Base-by-base conservation (phyloP, 2,888 invertebrate genomes). In the Nemoura dubitans region DNA sequence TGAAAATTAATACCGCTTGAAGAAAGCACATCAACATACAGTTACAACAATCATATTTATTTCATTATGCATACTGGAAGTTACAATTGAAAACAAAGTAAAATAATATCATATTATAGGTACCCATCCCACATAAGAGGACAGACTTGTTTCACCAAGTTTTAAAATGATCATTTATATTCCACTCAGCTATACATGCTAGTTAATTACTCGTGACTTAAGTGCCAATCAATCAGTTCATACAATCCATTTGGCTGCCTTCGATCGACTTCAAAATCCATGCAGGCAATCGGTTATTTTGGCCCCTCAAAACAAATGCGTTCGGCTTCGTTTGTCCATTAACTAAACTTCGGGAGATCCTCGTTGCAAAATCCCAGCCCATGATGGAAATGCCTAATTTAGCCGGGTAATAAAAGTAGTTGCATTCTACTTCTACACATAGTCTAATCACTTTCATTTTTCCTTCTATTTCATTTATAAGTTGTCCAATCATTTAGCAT, bases 41-140 rank as follows among this genome's bases (percentile, higher is more conserved):
- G n/a, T 81, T 81, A 81, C 81, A 30, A 81, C 81, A 81, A 81
- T 81, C 30, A 81, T 81, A 81, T 81, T 59, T 81, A 81, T 81
- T 81, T 81, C 28, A 30, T 29, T 30, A 81, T 30, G 81, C 29
- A 81, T 81, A 28, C 26, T 81, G 81, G 81, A 81, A 81, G 81
- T 81, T 81, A 81, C 81, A 81, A n/a, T 81, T n/a, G 28, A 30
- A 81, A 81, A 81, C 29, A 28, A 81, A 28, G 21, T 81, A n/a
- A 81, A 81, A 81, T 81, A 81, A 81, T 81, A 81, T 81, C 81
- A 81, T 81, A 81, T 29, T 30, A 30, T 30, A 81, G 59, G 59
- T 21, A 59, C 59, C 59, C 59, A 36, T 59, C 59, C 21, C 59
- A 59, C 21, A 59, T 59, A 7, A 36, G 16, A 59, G 59, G 59